Percentiles rank a stretch among this genome's conserved stretches.
Evolutionary conservation across 2,888 invertebrate genomes (phyloP).

Genomic region (Eudemis profundana): DNA sequence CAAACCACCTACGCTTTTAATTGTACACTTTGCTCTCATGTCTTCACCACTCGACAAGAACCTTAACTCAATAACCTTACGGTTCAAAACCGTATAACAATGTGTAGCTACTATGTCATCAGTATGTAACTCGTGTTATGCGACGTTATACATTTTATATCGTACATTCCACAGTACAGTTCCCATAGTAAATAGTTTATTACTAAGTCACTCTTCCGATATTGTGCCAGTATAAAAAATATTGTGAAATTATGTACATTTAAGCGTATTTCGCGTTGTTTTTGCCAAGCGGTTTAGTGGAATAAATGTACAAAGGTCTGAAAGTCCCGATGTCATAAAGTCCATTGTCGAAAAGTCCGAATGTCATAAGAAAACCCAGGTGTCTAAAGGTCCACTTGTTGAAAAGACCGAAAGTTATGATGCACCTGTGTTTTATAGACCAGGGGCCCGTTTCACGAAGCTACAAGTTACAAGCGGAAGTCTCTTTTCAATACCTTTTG

Average conservation of each 20-base stretch:
- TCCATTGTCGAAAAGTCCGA: too few species aligned
- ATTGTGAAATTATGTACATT: constrained; percentile 16
- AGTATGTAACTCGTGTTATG: constrained; percentile 18
- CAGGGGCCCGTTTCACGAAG: too few species aligned
- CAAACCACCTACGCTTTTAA: constrained; percentile 6
- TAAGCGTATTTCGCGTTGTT: too few species aligned
- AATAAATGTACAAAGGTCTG: too few species aligned
- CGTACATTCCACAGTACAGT: constrained; percentile 49
- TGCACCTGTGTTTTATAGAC: too few species aligned
- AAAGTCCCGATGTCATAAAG: too few species aligned
- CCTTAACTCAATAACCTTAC: neutral
- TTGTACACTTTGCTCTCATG: constrained; percentile 17
- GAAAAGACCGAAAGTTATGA: too few species aligned
- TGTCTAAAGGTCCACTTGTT: too few species aligned
- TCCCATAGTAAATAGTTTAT: constrained; percentile 53
- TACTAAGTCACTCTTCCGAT: constrained; percentile 48
- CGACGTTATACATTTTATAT: constrained; percentile 41
- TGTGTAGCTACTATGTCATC: constrained; percentile 26
- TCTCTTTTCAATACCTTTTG: too few species aligned
- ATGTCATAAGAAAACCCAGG: too few species aligned
- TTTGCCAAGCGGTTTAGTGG: too few species aligned
- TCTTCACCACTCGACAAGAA: neutral
- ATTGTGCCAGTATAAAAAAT: constrained; percentile 4
- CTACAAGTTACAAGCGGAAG: too few species aligned
- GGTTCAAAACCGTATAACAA: neutral